Percentiles rank a stretch among this genome's conserved stretches.
Evolutionary conservation across 2,113 vertebrate species (phyloP).

Genomic region (Notarius lentiginosus): DNA sequence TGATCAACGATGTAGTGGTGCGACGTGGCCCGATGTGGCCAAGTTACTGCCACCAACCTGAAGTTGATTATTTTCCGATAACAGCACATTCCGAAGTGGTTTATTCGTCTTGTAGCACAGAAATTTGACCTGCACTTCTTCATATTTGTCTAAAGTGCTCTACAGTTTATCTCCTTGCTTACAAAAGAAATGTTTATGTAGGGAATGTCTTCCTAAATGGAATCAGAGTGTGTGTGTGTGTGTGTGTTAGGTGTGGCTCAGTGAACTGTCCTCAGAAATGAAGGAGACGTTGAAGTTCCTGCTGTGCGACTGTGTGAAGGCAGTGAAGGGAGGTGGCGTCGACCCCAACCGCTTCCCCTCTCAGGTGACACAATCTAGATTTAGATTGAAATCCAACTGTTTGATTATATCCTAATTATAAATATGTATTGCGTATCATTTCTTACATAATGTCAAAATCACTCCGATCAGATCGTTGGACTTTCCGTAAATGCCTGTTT

Average conservation of each 20-base stretch:
- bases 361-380: slow-evolving; percentile 75
- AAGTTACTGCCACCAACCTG: background rate
- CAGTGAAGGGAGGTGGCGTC: slow-evolving; percentile 78
- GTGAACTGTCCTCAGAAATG: slow-evolving; percentile 87
- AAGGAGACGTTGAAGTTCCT: slow-evolving; percentile 88
- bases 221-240: background rate
- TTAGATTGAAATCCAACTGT: background rate
- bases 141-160: no score
- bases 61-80: background rate
- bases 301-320: slow-evolving; percentile 83
- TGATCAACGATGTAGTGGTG: no score
- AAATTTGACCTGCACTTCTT: background rate
- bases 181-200: background rate
- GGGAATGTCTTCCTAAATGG: background rate
- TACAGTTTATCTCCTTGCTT: background rate
- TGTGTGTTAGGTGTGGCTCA: slow-evolving; percentile 83
- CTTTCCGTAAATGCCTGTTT: no score
- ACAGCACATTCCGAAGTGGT: background rate
- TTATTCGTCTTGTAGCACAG: background rate
- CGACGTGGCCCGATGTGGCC: background rate
- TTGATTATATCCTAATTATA: background rate
- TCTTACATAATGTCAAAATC: background rate
- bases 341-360: slow-evolving; percentile 89
- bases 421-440: background rate
- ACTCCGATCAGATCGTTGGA: no score